Percentiles rank a stretch among this genome's conserved stretches.
Evolutionary conservation across 2,888 invertebrate genomes (phyloP).

Genomic region (Pollenia griseotomentosa): DNA sequence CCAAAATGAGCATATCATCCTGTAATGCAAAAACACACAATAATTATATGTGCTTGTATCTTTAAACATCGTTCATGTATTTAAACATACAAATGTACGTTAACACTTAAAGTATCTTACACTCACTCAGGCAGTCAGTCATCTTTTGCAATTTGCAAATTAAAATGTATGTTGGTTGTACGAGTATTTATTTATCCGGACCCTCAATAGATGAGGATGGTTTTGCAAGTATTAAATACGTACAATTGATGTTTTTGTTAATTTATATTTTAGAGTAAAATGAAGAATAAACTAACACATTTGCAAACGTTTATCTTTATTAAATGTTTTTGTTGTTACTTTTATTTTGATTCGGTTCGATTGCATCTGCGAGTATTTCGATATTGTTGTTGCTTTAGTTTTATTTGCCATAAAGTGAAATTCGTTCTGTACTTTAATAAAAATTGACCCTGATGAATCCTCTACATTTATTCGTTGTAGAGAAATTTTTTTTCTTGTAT

Average conservation of each 20-base stretch:
- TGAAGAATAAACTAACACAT: neutral
- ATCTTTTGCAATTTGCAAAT: neutral
- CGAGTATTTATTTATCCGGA: neutral
- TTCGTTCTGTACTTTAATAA: constrained; percentile 58
- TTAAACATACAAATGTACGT: neutral
- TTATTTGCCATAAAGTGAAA: constrained; percentile 46
- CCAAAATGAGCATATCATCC: neutral
- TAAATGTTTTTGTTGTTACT: constrained; percentile 20
- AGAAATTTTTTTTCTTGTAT: neutral
- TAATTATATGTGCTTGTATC: neutral
- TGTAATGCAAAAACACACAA: neutral
- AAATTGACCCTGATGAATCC: constrained; percentile 44
- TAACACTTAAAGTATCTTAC: too few relatives aligned
- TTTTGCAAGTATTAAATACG: neutral
- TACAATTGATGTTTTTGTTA: neutral
- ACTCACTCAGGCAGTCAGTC: neutral
- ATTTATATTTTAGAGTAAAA: neutral
- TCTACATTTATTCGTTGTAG: constrained; percentile 5
- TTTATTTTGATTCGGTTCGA: constrained; percentile 29
- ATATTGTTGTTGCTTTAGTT: constrained; percentile 6
- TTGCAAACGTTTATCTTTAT: neutral
- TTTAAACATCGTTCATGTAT: neutral
- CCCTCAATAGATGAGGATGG: neutral
- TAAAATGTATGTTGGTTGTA: neutral
- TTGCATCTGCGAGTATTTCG: constrained; percentile 5